A percentile compares a stretch with the other conserved stretches of the same genome.
Conservation (phyloP, 2,113 vertebrate genomes). For the Desmodus rotundus region DNA sequence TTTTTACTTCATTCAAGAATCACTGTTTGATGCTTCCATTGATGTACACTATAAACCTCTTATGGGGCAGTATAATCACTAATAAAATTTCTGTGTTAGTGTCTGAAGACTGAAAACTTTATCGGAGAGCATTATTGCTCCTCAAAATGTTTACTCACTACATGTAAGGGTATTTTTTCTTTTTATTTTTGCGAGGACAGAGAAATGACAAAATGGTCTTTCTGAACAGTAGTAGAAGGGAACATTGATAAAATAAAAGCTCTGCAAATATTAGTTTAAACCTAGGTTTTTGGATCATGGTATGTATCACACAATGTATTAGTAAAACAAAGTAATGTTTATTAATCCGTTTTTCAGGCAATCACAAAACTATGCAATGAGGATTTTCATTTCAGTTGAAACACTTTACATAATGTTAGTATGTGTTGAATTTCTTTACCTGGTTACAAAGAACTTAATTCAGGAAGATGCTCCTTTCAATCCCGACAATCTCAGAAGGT, state of each 20-base stretch:
- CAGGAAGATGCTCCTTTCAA: conserved; percentile 33
- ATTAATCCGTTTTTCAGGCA: neutral
- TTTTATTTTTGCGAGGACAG: conserved; percentile 1
- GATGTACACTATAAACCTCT: neutral
- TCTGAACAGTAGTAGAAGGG: neutral
- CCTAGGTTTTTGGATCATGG: neutral
- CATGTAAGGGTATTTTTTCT: neutral
- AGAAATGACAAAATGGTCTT: neutral
- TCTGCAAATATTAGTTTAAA: neutral
- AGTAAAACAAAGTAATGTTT: neutral
- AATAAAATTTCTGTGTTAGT: neutral
- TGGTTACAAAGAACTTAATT: conserved; percentile 48
- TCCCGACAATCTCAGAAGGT: conserved; percentile 26
- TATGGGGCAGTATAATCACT: neutral
- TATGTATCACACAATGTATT: neutral
- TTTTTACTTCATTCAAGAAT: neutral
- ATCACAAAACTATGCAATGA: neutral
- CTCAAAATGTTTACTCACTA: neutral
- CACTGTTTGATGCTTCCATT: neutral
- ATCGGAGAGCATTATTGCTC: neutral
- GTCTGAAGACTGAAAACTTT: neutral
- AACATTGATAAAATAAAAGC: neutral
- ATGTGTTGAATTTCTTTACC: neutral
- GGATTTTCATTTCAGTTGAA: neutral
- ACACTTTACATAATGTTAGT: neutral